Base-by-base conservation (phyloP, 2,113 vertebrate species). In the Eulacestoma nigropectus region DNA sequence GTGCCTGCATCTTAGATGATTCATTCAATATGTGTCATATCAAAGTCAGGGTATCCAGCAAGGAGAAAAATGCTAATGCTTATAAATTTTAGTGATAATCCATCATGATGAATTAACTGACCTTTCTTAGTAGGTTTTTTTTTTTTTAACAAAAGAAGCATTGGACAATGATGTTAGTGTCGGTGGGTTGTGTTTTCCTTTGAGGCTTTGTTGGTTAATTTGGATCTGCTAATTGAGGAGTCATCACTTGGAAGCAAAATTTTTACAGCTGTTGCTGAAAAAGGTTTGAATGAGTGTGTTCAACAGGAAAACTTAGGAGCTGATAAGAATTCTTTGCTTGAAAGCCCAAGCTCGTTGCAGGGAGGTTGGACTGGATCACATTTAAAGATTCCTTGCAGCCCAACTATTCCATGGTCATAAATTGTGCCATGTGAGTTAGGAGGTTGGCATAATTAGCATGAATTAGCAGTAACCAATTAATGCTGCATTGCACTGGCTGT, bases 21-120 rank as follows among this genome's bases (percentile, higher is more conserved):
- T 97, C 97, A 97, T 92, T 97, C 97, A 98, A 98, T 98, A 97
- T 96, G 98, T 98, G 98, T 98, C 98, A 98, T 98, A 98, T 98
- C 97, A 98, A 98, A 98, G 98, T 98, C 97, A 98, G 96, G 95
- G 93, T 81, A 95, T 95, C 96, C 96, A 97, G 95, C 94, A 76
- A 97, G 96, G 96, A 97, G 95, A 97, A 97, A 97, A 98, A 97
- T 97, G 96, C 97, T 96, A 97, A 97, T 97, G 95, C 93, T 96
- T 97, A 96, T 97, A 95, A 97, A 98, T 97, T 97, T 96, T 97
- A 91, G 86, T 95, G 94, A 78, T 96, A 96, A 96, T 97, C 97
- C 94, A 93, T 97, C 96, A 97, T 96, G 89, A 94, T 95, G 87
- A 96, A 96, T 94, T 96, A 95, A 93, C 80, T 97, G 97, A 97